Evolutionary conservation across 2,797 vertebrate species (phyloP).

Genomic region (Galago senegalensis): DNA sequence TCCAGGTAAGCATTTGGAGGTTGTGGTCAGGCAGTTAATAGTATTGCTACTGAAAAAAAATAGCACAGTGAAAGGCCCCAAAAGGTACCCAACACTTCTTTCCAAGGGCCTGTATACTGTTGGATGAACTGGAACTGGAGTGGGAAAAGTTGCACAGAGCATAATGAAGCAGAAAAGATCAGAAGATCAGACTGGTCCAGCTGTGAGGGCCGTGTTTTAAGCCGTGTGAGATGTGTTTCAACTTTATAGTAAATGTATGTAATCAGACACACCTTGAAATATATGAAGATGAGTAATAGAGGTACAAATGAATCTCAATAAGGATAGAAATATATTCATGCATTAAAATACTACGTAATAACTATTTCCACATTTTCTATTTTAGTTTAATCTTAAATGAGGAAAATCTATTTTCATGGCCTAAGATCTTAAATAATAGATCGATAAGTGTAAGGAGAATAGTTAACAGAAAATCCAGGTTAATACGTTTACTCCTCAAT

Average conservation of each 20-base stretch:
- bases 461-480: background rate
- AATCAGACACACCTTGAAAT: background rate
- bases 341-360: background rate
- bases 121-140: background rate
- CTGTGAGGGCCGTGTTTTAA: background rate
- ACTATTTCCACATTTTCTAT: background rate
- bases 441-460: background rate
- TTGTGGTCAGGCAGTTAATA: background rate
- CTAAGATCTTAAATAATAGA: background rate
- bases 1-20: background rate
- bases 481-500: background rate
- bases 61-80: background rate
- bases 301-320: background rate
- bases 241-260: background rate
- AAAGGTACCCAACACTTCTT: background rate
- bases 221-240: background rate
- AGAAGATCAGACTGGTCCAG: background rate
- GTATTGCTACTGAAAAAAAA: background rate
- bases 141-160: rapidly evolving
- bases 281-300: background rate
- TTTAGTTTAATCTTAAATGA: background rate
- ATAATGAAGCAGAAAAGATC: background rate
- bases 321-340: background rate
- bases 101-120: background rate
- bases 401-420: background rate